A percentile compares a stretch with the other conserved stretches of the same genome.
Conservation (phyloP, 2,113 vertebrate genomes). For the Eubucco bourcierii region DNA sequence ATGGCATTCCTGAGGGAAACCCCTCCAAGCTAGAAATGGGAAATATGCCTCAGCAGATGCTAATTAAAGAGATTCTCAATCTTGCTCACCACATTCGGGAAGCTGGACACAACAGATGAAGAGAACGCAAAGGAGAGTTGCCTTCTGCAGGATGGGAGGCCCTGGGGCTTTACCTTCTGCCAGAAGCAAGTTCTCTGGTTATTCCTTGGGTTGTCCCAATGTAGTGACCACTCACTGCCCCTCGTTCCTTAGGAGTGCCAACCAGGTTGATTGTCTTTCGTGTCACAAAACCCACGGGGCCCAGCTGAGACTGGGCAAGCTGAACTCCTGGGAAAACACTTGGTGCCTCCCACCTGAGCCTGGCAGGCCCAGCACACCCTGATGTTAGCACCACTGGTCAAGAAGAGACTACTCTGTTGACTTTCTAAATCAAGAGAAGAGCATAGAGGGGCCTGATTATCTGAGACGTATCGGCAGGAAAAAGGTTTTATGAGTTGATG, state of each 20-base stretch:
- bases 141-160: neutral
- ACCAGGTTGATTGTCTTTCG: neutral
- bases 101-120: neutral
- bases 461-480: neutral
- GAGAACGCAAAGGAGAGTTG: neutral
- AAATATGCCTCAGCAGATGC: neutral
- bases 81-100: neutral
- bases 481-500: neutral
- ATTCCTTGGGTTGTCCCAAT: neutral
- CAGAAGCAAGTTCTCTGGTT: neutral
- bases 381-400: rapidly evolving
- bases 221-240: neutral
- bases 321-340: neutral
- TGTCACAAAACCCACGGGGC: neutral
- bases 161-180: neutral
- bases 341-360: neutral
- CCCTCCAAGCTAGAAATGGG: neutral
- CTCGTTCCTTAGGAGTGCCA: neutral
- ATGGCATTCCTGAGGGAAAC: neutral
- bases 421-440: neutral
- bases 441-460: neutral
- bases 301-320: neutral
- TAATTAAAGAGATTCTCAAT: neutral
- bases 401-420: neutral
- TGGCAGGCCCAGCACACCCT: rapidly evolving